phyloP scores from a whole-genome alignment of 2,797 vertebrate species.

The Coendou prehensilis region DNA sequence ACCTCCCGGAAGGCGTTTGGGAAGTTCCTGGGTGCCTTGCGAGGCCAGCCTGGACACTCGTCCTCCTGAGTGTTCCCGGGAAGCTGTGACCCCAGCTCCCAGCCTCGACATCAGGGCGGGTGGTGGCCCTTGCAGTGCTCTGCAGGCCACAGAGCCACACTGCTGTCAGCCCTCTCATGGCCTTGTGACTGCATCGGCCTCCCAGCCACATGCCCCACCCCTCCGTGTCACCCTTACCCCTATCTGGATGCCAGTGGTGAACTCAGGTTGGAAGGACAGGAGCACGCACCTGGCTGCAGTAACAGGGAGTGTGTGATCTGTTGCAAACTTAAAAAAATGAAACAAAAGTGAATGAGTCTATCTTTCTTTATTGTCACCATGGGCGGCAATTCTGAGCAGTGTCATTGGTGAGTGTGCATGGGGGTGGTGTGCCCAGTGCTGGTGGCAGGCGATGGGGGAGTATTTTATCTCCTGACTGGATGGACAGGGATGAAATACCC shows the following conservation, averaged over 20 bases:
- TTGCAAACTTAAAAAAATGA: neutral
- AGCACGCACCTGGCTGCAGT: neutral
- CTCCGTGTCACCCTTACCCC: rapidly evolving
- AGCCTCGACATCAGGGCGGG: neutral
- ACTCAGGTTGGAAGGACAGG: neutral
- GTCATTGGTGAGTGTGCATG: neutral
- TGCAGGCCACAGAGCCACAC: neutral
- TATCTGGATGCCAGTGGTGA: neutral
- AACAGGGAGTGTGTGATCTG: neutral
- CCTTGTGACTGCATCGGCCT: neutral
- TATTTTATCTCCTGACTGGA: neutral
- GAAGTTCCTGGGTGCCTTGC: neutral
- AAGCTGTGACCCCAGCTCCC: neutral
- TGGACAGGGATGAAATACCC: neutral
- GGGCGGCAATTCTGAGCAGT: slow-evolving; percentile 21
- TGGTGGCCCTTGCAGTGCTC: neutral
- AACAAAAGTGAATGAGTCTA: neutral
- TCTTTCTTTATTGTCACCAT: neutral
- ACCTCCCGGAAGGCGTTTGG: neutral
- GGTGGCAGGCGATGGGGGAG: neutral
- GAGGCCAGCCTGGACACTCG: neutral
- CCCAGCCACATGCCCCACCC: no score
- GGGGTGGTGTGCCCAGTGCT: neutral
- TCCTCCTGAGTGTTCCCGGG: neutral
- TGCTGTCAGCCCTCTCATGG: rapidly evolving